A percentile compares a stretch with the other conserved stretches of the same genome.
phyloP scores from a whole-genome alignment of 2,113 vertebrate species.

The Nettapus auritus region DNA sequence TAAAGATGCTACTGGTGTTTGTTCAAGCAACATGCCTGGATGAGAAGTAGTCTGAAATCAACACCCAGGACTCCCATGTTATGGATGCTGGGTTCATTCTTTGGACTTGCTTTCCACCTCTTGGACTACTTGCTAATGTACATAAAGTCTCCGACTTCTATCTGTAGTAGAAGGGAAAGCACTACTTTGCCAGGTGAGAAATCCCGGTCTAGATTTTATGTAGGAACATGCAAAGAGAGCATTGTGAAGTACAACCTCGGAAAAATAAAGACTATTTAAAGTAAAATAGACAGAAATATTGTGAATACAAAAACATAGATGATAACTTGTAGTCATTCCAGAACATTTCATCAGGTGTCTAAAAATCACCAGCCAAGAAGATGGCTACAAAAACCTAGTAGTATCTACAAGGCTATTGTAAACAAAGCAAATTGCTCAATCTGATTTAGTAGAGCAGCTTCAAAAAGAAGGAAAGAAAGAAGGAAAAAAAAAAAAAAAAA shows the following conservation, averaged over 20 bases:
- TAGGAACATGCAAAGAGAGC: not conserved
- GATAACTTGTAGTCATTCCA: not conserved
- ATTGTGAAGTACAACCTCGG: not conserved
- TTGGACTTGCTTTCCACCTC: not conserved
- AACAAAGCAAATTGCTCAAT: not conserved
- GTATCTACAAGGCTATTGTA: not conserved
- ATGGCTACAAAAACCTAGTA: not conserved
- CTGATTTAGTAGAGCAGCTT: not conserved
- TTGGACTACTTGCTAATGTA: not conserved
- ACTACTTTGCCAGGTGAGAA: not conserved
- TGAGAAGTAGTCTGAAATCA: not conserved
- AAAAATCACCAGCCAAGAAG: not conserved
- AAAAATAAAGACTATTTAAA: not conserved
- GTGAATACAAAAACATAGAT: not conserved
- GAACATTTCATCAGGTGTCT: not conserved
- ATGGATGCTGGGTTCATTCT: not conserved
- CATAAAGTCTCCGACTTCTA: not conserved
- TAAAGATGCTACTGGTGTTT: fast-evolving
- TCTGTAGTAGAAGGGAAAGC: not conserved
- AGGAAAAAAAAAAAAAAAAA: not conserved
- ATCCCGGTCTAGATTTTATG: not conserved
- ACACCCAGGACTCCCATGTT: not conserved
- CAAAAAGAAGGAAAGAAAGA: not conserved
- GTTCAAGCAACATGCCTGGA: fast-evolving
- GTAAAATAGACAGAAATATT: not conserved